Conservation (phyloP, 2,113 vertebrate species). For the Helogale parvula region DNA sequence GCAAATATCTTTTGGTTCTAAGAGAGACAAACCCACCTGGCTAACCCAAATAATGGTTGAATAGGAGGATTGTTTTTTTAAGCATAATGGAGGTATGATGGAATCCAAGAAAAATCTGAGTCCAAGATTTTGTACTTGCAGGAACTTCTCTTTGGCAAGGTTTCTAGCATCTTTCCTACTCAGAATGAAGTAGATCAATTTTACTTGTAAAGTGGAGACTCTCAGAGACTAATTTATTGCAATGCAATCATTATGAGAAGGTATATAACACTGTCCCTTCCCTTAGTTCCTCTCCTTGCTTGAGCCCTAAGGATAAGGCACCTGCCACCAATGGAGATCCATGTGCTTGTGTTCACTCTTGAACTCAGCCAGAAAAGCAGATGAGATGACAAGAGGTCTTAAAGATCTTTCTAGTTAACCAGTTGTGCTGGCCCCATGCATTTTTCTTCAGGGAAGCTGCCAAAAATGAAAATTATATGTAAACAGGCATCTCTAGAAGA, state of each 20-base stretch:
- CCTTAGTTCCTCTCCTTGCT: not conserved
- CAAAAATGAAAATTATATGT: not conserved
- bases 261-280: not conserved
- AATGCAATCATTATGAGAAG: not conserved
- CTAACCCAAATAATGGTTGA: not conserved
- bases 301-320: not conserved
- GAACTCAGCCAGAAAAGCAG: not conserved
- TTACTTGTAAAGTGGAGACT: not conserved
- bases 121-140: not conserved
- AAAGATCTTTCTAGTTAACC: not conserved
- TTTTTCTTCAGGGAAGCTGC: not conserved
- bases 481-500: not conserved
- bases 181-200: not conserved
- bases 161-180: not conserved
- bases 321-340: fast-evolving
- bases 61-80: not conserved
- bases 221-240: not conserved
- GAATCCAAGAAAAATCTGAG: not conserved
- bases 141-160: not conserved
- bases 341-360: not conserved
- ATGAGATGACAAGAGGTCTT: not conserved
- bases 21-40: not conserved
- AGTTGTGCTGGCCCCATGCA: not conserved
- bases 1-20: not conserved
- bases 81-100: not conserved